phyloP scores from a whole-genome alignment of 2,888 invertebrate genomes.

The Molorchus minor region DNA sequence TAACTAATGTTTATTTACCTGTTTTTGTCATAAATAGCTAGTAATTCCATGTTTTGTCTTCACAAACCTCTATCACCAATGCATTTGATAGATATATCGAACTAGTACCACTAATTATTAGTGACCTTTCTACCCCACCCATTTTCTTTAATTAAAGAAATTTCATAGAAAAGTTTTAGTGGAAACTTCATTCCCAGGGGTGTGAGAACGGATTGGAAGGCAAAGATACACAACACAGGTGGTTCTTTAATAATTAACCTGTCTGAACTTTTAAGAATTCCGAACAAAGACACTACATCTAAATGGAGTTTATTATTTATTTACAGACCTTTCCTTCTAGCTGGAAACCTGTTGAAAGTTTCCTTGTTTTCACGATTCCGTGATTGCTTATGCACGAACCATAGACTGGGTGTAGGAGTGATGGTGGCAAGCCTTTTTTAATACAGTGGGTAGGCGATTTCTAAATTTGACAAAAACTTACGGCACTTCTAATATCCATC shows the following conservation, averaged over 20 bases:
- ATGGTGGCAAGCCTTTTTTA: no score
- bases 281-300: slow-evolving; percentile 9
- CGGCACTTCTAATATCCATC: no score
- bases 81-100: no score
- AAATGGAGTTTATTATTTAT: slow-evolving; percentile 18
- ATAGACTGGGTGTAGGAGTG: background rate
- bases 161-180: slow-evolving; percentile 9
- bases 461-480: no score
- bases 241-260: slow-evolving; percentile 29
- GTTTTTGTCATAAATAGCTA: no score
- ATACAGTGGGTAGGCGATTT: no score
- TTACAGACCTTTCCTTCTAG: slow-evolving; percentile 2
- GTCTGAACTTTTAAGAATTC: slow-evolving; percentile 10
- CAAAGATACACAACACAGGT: slow-evolving; percentile 28
- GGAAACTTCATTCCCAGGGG: slow-evolving; percentile 3
- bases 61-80: no score
- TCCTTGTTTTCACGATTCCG: slow-evolving; percentile 2
- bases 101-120: no score
- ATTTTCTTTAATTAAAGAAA: slow-evolving; percentile 19
- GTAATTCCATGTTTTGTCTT: no score
- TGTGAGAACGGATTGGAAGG: slow-evolving; percentile 21
- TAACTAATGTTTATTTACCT: no score
- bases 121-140: background rate
- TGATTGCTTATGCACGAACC: background rate
- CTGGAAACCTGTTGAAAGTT: slow-evolving; percentile 19